Conservation (phyloP, 2,113 vertebrate species). For the Chamaetylas fuelleborni region DNA sequence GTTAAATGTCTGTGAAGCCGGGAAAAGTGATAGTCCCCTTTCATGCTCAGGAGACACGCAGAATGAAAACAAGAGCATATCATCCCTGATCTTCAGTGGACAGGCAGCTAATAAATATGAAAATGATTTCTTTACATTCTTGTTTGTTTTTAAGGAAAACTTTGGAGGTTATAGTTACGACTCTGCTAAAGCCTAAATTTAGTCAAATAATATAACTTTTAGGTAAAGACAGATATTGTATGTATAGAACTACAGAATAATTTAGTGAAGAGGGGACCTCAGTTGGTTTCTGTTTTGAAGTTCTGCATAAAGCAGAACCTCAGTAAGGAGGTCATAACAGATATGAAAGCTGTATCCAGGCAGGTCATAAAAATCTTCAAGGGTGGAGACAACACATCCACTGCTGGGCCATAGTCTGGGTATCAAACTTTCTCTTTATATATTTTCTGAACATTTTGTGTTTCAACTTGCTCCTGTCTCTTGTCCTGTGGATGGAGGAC, state of each 20-base stretch:
- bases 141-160: neutral
- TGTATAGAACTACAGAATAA: neutral
- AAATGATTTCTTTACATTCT: neutral
- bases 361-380: neutral
- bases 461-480: neutral
- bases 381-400: neutral
- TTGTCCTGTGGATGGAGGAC: neutral
- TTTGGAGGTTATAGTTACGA: neutral
- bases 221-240: neutral
- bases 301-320: neutral
- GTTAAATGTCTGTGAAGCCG: neutral
- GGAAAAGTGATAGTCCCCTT: neutral
- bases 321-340: neutral
- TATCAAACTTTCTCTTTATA: neutral
- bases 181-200: neutral
- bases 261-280: neutral
- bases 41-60: fast-evolving
- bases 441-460: neutral
- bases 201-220: neutral
- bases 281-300: neutral
- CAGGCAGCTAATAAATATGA: neutral
- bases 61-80: neutral
- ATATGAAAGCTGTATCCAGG: neutral
- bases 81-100: neutral
- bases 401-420: neutral